Conservation (phyloP, 1,140 invertebrate species). For the Listronotus oregonensis region DNA sequence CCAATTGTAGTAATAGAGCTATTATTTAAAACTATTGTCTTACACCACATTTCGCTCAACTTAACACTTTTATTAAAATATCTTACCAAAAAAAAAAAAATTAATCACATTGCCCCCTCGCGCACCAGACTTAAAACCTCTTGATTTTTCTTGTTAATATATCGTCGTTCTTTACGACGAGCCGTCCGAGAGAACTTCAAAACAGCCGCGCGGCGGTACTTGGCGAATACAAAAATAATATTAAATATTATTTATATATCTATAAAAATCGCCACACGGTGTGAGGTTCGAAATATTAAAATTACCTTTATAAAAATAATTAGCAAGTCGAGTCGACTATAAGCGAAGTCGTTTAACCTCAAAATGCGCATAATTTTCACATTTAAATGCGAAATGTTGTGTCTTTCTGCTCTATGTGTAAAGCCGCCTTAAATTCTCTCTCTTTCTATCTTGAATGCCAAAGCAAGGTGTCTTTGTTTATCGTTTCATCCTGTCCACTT, state of each 20-base stretch:
- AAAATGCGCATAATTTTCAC: conserved; percentile 45
- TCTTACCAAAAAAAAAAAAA: no score
- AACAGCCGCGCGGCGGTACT: conserved; percentile 26
- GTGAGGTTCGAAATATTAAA: conserved; percentile 44
- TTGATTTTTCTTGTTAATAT: conserved; percentile 26
- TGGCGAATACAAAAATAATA: conserved; percentile 35
- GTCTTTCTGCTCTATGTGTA: conserved; percentile 35
- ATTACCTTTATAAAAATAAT: conserved; percentile 41
- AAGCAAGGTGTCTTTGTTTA: neutral
- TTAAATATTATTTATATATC: conserved; percentile 40
- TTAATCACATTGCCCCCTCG: neutral
- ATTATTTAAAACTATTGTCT: no score
- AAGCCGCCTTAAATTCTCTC: conserved; percentile 23
- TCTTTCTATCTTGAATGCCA: conserved; percentile 1
- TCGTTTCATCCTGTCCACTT: conserved; percentile 4
- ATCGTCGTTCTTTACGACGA: conserved; percentile 21
- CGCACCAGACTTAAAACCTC: conserved; percentile 23
- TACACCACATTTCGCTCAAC: no score
- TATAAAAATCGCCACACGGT: conserved; percentile 39
- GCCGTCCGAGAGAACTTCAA: conserved; percentile 28
- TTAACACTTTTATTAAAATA: no score
- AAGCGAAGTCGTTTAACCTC: conserved; percentile 34
- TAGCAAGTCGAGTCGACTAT: conserved; percentile 40
- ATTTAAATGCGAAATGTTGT: conserved; percentile 43
- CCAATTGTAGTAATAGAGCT: no score